Evolutionary conservation across 1,140 invertebrate genomes (phyloP).

Genomic region (Tribolium madens): DNA sequence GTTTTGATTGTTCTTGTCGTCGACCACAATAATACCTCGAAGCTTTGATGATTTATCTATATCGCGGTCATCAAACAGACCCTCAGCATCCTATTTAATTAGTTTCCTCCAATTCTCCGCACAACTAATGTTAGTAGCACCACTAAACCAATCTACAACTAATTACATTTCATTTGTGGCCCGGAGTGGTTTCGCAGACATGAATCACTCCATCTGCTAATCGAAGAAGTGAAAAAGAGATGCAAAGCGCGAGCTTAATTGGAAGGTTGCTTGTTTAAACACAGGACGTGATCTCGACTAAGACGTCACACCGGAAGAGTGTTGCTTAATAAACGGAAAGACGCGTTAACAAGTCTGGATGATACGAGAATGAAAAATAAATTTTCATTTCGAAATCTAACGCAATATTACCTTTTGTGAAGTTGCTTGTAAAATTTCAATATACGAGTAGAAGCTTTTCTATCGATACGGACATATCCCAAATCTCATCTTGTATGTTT

Average conservation of each 20-base stretch:
- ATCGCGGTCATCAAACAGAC: conserved; percentile 36
- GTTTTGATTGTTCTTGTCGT: conserved; percentile 5
- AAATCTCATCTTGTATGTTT: conserved; percentile 31
- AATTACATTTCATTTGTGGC: conserved; percentile 27
- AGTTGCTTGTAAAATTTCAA: conserved; percentile 43
- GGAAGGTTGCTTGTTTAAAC: conserved; percentile 17
- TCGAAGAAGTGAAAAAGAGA: not conserved
- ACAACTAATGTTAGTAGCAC: conserved; percentile 21
- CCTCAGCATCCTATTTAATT: conserved; percentile 34
- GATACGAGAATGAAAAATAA: not conserved
- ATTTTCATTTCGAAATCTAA: conserved; percentile 15
- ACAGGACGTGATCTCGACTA: conserved; percentile 9
- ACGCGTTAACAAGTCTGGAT: not conserved
- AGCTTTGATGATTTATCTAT: conserved; percentile 36
- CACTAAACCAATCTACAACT: conserved; percentile 32
- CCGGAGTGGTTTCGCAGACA: not conserved
- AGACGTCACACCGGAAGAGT: not conserved
- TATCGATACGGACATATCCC: not conserved
- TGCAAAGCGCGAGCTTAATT: conserved; percentile 1
- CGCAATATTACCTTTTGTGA: conserved; percentile 33
- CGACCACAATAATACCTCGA: conserved; percentile 12
- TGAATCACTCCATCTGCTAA: not conserved
- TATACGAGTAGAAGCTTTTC: conserved; percentile 27
- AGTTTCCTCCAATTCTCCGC: conserved; percentile 34
- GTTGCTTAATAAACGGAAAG: not conserved